phyloP scores from a whole-genome alignment of 2,113 vertebrate species.

The Pungitius pungitius region DNA sequence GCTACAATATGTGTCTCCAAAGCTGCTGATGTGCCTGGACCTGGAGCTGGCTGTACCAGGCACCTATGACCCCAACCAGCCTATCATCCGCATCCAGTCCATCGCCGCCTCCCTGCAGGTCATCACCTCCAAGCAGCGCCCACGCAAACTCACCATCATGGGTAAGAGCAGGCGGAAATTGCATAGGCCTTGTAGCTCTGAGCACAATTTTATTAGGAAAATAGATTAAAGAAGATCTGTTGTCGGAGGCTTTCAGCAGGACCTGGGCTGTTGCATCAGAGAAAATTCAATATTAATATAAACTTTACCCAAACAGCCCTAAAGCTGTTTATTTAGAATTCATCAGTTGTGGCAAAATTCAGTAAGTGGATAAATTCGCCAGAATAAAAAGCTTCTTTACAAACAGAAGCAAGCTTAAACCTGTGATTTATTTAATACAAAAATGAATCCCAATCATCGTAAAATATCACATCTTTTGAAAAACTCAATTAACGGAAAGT shows the following conservation, averaged over 20 bases:
- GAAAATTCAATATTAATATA: slow-evolving; percentile 50
- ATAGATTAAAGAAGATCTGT: slow-evolving; percentile 35
- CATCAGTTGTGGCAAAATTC: slow-evolving; percentile 27
- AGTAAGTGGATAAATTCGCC: slow-evolving; percentile 9
- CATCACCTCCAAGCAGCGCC: slow-evolving; percentile 98
- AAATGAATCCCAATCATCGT: background rate
- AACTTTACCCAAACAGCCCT: slow-evolving; percentile 16
- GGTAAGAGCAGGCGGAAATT: slow-evolving; percentile 81
- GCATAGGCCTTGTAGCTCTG: slow-evolving; percentile 10
- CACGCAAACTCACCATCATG: slow-evolving; percentile 96
- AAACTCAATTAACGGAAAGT: background rate
- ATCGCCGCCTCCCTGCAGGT: slow-evolving; percentile 96
- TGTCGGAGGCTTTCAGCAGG: slow-evolving; percentile 25
- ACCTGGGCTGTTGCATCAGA: slow-evolving; percentile 10
- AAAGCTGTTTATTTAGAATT: slow-evolving; percentile 30
- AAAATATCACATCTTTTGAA: background rate
- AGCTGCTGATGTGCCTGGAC: slow-evolving; percentile 98
- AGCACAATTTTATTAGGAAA: slow-evolving; percentile 37
- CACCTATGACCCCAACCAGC: slow-evolving; percentile 97
- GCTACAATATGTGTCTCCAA: slow-evolving; percentile 96
- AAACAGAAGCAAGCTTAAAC: slow-evolving; percentile 16
- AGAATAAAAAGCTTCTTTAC: slow-evolving; percentile 3
- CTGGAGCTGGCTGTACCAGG: slow-evolving; percentile 95
- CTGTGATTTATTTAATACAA: background rate
- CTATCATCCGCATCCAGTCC: slow-evolving; percentile 96